A percentile compares a stretch with the other conserved stretches of the same genome.
phyloP scores from a whole-genome alignment of 2,888 invertebrate species.

The Sericinus montela region DNA sequence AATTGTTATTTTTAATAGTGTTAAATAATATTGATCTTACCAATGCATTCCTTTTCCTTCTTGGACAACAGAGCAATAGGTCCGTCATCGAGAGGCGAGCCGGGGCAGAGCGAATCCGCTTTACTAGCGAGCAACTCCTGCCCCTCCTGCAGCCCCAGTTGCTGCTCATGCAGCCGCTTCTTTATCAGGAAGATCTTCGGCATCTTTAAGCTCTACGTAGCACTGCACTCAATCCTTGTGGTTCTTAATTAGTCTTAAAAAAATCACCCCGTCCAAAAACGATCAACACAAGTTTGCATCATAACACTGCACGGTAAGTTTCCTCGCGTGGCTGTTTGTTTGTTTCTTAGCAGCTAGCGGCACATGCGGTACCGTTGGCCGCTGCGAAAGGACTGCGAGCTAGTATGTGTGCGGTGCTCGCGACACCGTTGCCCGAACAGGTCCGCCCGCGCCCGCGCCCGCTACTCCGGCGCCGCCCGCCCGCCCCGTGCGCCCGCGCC shows the following conservation, averaged over 20 bases:
- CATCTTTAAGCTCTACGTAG: conserved; percentile 78
- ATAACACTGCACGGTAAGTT: conserved; percentile 71
- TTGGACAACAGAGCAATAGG: conserved; percentile 82
- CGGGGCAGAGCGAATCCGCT: conserved; percentile 80
- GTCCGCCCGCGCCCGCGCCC: conserved; percentile 72
- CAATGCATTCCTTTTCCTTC: conserved; percentile 63
- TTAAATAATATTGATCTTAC: conserved; percentile 40
- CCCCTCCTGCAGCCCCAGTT: conserved; percentile 89
- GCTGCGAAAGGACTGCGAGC: conserved; percentile 74
- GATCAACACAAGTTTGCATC: conserved; percentile 62
- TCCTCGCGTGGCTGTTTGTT: conserved; percentile 69
- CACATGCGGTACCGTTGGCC: conserved; percentile 76
- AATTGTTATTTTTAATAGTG: no score
- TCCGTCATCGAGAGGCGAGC: conserved; percentile 77
- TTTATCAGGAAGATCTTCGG: conserved; percentile 96
- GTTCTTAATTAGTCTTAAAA: conserved; percentile 64
- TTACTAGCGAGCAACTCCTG: conserved; percentile 86
- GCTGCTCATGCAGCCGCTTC: conserved; percentile 94
- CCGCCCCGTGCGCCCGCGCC: conserved; percentile 47
- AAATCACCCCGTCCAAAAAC: conserved; percentile 44
- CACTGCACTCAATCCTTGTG: conserved; percentile 71
- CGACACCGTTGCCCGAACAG: conserved; percentile 73
- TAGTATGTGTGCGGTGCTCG: conserved; percentile 56
- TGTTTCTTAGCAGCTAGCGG: conserved; percentile 66
- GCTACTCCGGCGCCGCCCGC: conserved; percentile 35